Conservation (phyloP, 2,113 vertebrate species). For the Entelurus aequoreus region DNA sequence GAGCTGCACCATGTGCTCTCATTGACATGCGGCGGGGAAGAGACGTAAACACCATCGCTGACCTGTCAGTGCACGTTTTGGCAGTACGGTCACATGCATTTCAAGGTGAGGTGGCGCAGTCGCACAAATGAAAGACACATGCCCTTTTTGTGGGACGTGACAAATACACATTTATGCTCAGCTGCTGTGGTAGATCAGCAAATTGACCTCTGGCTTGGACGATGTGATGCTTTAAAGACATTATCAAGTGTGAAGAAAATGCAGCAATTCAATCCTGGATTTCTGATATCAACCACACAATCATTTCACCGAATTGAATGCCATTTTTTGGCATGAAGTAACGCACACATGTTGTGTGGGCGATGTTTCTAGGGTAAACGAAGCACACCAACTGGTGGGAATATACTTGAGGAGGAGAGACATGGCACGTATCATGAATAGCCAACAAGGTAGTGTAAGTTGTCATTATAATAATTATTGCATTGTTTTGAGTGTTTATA, state of each 20-base stretch:
- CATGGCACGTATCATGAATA: constrained; percentile 3
- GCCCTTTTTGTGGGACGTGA: constrained; percentile 9
- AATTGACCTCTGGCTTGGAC: not conserved
- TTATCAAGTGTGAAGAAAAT: not conserved
- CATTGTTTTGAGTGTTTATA: too few relatives aligned
- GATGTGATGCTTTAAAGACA: constrained; percentile 2
- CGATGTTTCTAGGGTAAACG: constrained; percentile 63
- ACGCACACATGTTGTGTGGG: constrained; percentile 61
- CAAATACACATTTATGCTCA: constrained; percentile 7
- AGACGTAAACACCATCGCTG: constrained; percentile 30
- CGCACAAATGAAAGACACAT: constrained; percentile 2
- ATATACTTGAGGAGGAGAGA: constrained; percentile 10
- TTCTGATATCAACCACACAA: not conserved
- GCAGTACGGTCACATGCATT: constrained; percentile 5
- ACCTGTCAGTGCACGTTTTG: constrained; percentile 25
- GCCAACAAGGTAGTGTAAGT: not conserved
- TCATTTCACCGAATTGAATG: not conserved
- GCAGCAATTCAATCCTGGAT: not conserved
- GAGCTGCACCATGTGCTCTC: constrained; percentile 25
- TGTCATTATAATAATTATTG: too few relatives aligned
- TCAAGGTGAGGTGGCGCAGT: constrained; percentile 12
- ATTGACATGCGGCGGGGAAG: constrained; percentile 46
- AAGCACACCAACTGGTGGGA: constrained; percentile 37
- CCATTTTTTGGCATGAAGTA: not conserved
- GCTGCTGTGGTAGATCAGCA: constrained; percentile 33